phyloP scores from a whole-genome alignment of 2,113 vertebrate genomes.

The Harpagus bidentatus region DNA sequence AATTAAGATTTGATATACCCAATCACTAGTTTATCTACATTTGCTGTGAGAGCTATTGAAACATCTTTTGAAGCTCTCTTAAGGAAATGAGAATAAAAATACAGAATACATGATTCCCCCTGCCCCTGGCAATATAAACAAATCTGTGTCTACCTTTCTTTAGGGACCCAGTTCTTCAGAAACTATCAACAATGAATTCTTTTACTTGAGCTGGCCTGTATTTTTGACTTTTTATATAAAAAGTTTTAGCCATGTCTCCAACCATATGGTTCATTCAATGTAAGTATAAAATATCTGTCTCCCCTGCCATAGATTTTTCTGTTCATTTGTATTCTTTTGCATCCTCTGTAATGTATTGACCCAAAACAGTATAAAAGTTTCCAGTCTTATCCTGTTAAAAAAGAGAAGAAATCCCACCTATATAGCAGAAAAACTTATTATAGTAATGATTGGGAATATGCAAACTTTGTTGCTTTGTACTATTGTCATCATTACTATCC shows the following conservation, averaged over 20 bases:
- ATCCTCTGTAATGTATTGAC: not conserved
- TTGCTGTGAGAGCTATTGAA: not conserved
- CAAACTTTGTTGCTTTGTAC: not conserved
- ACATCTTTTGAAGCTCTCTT: not conserved
- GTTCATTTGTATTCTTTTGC: not conserved
- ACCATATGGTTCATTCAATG: not conserved
- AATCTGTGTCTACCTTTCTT: not conserved
- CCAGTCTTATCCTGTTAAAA: not conserved
- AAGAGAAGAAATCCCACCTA: not conserved
- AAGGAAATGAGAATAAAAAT: not conserved
- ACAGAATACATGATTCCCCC: not conserved
- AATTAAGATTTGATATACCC: not conserved
- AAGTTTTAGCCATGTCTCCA: not conserved
- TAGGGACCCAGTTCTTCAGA: not conserved
- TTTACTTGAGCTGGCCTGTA: not conserved
- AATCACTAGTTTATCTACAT: not conserved
- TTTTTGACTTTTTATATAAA: not conserved
- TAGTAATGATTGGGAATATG: not conserved
- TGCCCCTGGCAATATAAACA: not conserved
- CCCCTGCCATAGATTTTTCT: not conserved
- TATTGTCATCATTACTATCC: not conserved
- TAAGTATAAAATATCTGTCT: not conserved
- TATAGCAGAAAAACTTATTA: not conserved
- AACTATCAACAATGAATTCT: not conserved
- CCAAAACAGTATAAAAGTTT: not conserved